A percentile compares a stretch with the other conserved stretches of the same genome.
phyloP scores from a whole-genome alignment of 2,797 vertebrate genomes.

The Channa striata region DNA sequence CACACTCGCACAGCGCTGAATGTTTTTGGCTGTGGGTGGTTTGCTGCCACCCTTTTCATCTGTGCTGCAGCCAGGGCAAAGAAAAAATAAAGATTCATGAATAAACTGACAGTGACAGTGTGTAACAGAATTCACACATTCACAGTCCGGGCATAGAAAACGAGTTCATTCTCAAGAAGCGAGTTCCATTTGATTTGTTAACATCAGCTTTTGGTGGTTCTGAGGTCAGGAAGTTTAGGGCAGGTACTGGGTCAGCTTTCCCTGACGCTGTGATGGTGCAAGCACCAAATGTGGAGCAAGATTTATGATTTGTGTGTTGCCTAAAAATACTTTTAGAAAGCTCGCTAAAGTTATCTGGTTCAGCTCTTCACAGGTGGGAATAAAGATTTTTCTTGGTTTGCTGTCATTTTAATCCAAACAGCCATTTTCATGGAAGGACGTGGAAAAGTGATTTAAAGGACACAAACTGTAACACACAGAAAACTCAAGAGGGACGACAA shows the following conservation, averaged over 20 bases:
- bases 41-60: slow-evolving; percentile 36
- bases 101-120: slow-evolving; percentile 47
- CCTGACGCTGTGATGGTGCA: background rate
- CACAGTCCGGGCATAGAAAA: slow-evolving; percentile 28
- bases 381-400: too few relatives aligned
- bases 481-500: too few relatives aligned
- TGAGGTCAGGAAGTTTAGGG: background rate
- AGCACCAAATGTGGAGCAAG: background rate
- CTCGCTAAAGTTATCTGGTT: too few relatives aligned
- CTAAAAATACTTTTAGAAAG: too few relatives aligned
- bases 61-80: slow-evolving; percentile 17
- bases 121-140: slow-evolving; percentile 28
- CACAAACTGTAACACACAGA: too few relatives aligned
- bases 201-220: background rate
- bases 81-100: slow-evolving; percentile 30
- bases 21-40: slow-evolving; percentile 47
- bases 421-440: too few relatives aligned
- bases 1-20: slow-evolving; percentile 1
- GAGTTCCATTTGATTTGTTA: slow-evolving; percentile 11
- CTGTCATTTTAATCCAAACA: too few relatives aligned
- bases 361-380: too few relatives aligned
- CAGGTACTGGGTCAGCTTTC: slow-evolving; percentile 9
- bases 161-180: slow-evolving; percentile 20
- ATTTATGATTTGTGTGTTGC: background rate
- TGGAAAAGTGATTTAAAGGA: too few relatives aligned